Conservation (phyloP, 2,113 vertebrate genomes). For the Ptyas mucosa region DNA sequence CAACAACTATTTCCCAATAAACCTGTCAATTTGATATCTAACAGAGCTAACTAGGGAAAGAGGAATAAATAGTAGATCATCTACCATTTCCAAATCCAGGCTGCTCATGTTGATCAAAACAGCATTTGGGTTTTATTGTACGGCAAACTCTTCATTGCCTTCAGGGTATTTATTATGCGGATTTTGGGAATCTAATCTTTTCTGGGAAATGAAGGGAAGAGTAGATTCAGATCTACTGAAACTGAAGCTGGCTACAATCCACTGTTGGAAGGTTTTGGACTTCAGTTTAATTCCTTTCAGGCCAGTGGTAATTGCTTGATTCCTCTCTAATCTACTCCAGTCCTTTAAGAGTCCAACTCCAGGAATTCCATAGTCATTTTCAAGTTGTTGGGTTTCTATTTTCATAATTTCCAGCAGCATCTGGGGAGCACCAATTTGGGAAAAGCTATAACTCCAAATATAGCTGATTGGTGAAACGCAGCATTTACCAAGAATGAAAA, state of each 20-base stretch:
- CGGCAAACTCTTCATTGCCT: not conserved
- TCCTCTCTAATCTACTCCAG: not conserved
- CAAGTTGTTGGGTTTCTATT: not conserved
- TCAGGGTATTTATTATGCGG: not conserved
- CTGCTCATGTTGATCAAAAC: not conserved
- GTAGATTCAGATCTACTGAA: not conserved
- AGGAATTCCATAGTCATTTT: not conserved
- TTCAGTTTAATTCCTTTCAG: not conserved
- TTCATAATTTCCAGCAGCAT: not conserved
- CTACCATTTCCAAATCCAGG: not conserved
- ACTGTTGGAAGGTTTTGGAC: not conserved
- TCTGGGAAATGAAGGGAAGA: not conserved
- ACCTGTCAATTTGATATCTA: not conserved
- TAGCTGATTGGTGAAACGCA: not conserved
- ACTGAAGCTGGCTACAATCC: not conserved
- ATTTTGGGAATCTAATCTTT: not conserved
- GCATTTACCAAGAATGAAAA: not conserved
- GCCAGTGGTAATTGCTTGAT: not conserved
- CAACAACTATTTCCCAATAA: not conserved
- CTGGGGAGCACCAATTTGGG: not conserved
- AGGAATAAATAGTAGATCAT: not conserved
- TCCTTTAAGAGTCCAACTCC: not conserved
- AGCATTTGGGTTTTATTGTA: not conserved
- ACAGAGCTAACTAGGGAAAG: not conserved
- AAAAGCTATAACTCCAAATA: not conserved